phyloP scores from a whole-genome alignment of 2,797 vertebrate genomes.

The Mus minutoides region DNA sequence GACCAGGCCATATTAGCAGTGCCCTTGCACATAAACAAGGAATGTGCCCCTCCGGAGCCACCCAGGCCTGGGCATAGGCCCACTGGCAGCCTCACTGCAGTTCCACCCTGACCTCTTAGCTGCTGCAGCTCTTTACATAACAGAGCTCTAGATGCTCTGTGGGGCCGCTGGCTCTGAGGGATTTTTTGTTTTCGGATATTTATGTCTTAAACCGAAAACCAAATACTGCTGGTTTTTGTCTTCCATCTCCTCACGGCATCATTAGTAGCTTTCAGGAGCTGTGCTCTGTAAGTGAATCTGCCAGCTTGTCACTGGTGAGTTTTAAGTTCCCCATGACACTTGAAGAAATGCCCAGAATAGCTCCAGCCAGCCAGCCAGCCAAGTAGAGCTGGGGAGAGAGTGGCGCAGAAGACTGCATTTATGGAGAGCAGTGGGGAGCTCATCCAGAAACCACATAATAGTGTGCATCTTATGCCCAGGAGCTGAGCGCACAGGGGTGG shows the following conservation, averaged over 20 bases:
- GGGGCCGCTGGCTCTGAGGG: constrained; percentile 56
- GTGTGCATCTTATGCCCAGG: background rate
- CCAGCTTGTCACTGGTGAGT: constrained; percentile 65
- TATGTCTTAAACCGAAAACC: constrained; percentile 51
- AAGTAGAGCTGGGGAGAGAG: constrained; percentile 6
- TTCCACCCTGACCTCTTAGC: background rate
- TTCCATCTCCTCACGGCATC: background rate
- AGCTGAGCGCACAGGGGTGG: background rate
- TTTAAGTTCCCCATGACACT: constrained; percentile 62
- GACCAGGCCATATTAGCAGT: rapidly evolving
- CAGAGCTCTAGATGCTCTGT: background rate
- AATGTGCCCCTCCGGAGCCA: background rate
- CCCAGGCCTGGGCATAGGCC: background rate
- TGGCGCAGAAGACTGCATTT: background rate
- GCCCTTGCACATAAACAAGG: rapidly evolving
- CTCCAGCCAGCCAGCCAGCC: constrained; percentile 57
- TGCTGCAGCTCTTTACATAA: constrained; percentile 46
- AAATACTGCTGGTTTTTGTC: constrained; percentile 27
- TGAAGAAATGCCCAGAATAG: constrained; percentile 75
- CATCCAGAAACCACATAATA: background rate
- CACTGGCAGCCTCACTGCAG: background rate
- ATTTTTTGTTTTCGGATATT: constrained; percentile 65
- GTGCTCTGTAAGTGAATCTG: constrained; percentile 60
- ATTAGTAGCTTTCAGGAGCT: constrained; percentile 69
- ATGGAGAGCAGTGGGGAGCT: background rate